These are phyloP conservation scores for Pseudeuparius sepicola DNA, from an alignment of 2,888 invertebrate genomes.

Conservation along the genomic window DNA sequence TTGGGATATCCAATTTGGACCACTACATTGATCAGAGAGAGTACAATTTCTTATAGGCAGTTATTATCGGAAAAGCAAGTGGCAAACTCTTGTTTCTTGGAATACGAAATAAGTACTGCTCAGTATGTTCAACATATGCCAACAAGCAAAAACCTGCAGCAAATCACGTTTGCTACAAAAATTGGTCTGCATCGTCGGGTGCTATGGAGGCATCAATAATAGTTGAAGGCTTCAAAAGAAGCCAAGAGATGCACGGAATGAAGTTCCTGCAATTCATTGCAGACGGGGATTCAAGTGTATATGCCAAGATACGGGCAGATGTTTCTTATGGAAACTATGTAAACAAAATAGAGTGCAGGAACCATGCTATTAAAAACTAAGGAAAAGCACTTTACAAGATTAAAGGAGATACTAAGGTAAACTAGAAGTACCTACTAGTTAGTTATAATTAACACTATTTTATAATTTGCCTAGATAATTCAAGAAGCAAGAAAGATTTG, in stretches of 20 bases:
- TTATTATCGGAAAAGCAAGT: conserved; percentile 22
- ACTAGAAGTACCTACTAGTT: too few relatives aligned
- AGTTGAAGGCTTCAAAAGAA: conserved; percentile 28
- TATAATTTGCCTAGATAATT: too few relatives aligned
- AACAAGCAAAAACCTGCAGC: conserved; percentile 17
- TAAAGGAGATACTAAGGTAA: conserved; percentile 19
- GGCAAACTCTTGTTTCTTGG: conserved; percentile 27
- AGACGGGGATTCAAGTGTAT: conserved; percentile 33
- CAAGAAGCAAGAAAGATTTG: too few relatives aligned
- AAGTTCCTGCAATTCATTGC: conserved; percentile 29
- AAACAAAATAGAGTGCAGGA: conserved; percentile 29
- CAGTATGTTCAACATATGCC: conserved; percentile 25
- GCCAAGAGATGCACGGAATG: conserved; percentile 26
- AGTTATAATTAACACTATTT: too few relatives aligned
- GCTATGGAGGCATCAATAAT: conserved; percentile 32
- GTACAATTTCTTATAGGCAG: too few relatives aligned
- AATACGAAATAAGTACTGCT: conserved; percentile 30
- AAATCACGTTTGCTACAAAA: conserved; percentile 30
- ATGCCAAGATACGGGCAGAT: conserved; percentile 23
- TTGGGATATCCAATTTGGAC: too few relatives aligned
- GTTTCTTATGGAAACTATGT: conserved; percentile 22
- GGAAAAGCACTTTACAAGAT: conserved; percentile 18
- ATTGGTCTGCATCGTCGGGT: conserved; percentile 30
- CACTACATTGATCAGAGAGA: too few relatives aligned
- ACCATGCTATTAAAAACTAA: conserved; percentile 21